Conservation (phyloP, 2,797 vertebrate species). For the Phylloscopus collybita region DNA sequence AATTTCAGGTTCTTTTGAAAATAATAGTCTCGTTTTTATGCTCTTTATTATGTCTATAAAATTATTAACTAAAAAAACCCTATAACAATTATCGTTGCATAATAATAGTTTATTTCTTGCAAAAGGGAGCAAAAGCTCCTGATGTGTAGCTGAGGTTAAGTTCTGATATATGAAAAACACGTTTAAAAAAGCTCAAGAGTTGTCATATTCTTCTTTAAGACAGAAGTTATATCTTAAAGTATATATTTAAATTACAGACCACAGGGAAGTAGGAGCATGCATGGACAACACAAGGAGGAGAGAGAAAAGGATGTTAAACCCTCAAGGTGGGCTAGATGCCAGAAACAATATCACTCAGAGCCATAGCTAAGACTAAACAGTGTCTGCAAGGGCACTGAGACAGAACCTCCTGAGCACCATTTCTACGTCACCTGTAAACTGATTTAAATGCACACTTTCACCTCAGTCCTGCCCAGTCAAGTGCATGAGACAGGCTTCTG, state of each 20-base stretch:
- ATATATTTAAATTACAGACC: not conserved
- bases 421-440: not conserved
- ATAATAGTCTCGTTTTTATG: not conserved
- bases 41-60: not conserved
- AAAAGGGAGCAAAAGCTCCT: not conserved
- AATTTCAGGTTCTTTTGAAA: not conserved
- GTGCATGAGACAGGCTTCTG: not conserved
- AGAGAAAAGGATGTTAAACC: not conserved
- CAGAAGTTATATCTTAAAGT: not conserved
- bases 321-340: not conserved
- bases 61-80: not conserved
- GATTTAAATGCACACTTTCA: accelerated
- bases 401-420: not conserved
- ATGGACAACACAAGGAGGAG: not conserved
- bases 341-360: not conserved
- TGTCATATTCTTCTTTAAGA: not conserved
- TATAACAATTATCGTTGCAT: not conserved
- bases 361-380: not conserved
- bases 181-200: not conserved
- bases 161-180: not conserved
- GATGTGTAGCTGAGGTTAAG: not conserved
- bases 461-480: not conserved
- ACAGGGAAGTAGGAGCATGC: not conserved
- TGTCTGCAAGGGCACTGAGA: not conserved
- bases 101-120: not conserved